phyloP scores from a whole-genome alignment of 2,797 vertebrate species.

The Semaprochilodus insignis region DNA sequence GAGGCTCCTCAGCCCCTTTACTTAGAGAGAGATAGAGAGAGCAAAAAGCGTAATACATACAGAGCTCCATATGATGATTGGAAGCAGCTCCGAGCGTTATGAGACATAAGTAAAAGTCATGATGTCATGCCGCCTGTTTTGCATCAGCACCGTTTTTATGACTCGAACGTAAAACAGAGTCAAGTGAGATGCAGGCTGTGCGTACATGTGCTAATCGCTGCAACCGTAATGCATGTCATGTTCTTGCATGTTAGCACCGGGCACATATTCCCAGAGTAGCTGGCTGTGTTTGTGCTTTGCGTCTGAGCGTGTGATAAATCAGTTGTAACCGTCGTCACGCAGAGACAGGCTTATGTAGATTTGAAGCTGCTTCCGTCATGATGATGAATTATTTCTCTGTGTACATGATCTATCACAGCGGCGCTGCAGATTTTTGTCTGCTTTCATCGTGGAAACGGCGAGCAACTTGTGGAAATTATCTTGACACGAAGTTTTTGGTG shows the following conservation, averaged over 20 bases:
- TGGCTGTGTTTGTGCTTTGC: background rate
- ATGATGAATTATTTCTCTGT: constrained; percentile 17
- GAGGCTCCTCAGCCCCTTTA: background rate
- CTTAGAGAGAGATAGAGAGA: constrained; percentile 5
- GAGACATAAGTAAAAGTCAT: background rate
- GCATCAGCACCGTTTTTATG: background rate
- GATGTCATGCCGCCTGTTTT: background rate
- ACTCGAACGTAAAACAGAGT: background rate
- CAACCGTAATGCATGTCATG: background rate
- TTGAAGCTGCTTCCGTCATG: constrained; percentile 5
- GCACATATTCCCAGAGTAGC: background rate
- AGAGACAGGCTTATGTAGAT: constrained; percentile 11
- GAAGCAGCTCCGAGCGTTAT: background rate
- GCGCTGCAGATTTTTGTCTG: background rate
- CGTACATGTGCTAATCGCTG: background rate
- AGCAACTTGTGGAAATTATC: background rate
- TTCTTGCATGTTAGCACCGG: background rate
- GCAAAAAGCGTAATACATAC: background rate
- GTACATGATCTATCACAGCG: background rate
- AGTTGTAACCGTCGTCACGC: background rate
- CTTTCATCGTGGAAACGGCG: background rate
- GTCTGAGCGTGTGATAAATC: background rate
- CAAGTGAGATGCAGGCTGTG: background rate
- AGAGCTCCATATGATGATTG: background rate
- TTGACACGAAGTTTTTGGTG: background rate